Conservation (phyloP, 2,797 vertebrate genomes). For the Pseudopleuronectes americanus region DNA sequence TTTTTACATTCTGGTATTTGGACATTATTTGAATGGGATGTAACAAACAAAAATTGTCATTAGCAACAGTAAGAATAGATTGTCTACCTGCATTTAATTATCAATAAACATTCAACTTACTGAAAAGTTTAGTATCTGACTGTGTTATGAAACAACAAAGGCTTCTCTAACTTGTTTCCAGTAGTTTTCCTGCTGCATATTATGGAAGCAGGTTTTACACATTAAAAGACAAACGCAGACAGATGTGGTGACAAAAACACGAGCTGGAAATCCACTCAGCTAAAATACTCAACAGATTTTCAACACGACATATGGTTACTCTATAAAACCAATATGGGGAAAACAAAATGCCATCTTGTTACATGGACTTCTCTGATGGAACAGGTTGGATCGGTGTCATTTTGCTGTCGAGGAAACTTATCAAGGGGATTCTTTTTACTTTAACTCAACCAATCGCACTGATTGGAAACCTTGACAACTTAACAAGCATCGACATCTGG, state of each 20-base stretch:
- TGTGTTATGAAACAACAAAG: not conserved
- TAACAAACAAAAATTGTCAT: not conserved
- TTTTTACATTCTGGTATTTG: conserved; percentile 2
- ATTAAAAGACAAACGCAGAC: not conserved
- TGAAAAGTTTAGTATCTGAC: not conserved
- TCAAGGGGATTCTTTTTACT: not conserved
- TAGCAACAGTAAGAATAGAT: too few relatives aligned
- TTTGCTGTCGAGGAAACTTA: not conserved
- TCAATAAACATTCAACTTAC: too few relatives aligned
- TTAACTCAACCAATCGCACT: not conserved
- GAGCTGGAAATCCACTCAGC: not conserved
- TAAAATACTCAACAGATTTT: conserved; percentile 4
- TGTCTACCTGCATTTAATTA: not conserved
- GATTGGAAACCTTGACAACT: not conserved
- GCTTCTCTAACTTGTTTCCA: not conserved
- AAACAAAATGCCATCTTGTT: not conserved
- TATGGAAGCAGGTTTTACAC: not conserved
- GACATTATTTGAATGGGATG: not conserved
- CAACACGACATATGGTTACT: not conserved
- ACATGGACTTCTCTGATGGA: not conserved
- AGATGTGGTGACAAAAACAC: conserved; percentile 18
- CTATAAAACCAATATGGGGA: not conserved
- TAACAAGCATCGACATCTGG: not conserved
- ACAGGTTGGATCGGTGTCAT: not conserved
- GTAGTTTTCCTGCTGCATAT: not conserved